phyloP scores from a whole-genome alignment of 2,797 vertebrate species.

The Enteromius anoplus region DNA sequence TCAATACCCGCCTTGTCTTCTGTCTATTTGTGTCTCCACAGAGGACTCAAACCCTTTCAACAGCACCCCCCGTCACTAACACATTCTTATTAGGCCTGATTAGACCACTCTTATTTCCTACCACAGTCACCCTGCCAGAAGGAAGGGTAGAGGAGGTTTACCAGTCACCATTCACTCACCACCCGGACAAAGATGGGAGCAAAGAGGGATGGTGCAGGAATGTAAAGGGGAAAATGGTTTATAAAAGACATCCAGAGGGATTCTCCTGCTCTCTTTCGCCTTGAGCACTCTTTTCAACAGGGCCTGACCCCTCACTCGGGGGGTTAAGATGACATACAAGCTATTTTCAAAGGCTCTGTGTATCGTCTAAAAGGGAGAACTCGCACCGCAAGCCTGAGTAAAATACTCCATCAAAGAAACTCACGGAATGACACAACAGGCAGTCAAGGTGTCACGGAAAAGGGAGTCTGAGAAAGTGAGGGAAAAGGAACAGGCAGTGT shows the following conservation, averaged over 20 bases:
- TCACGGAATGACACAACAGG: slow-evolving; percentile 56
- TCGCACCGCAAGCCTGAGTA: slow-evolving; percentile 54
- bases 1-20: slow-evolving; percentile 61
- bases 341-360: slow-evolving; percentile 63
- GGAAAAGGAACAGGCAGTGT: slow-evolving; percentile 34
- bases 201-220: slow-evolving; percentile 20
- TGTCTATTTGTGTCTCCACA: slow-evolving; percentile 56
- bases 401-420: slow-evolving; percentile 46
- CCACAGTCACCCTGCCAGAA: slow-evolving; percentile 50
- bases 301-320: slow-evolving; percentile 61
- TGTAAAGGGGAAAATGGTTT: slow-evolving; percentile 48
- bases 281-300: slow-evolving; percentile 61
- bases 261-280: slow-evolving; percentile 44
- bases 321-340: slow-evolving; percentile 69
- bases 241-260: slow-evolving; percentile 36
- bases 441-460: slow-evolving; percentile 54
- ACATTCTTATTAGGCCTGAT: slow-evolving; percentile 71
- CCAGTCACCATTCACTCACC: slow-evolving; percentile 52
- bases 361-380: slow-evolving; percentile 62
- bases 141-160: slow-evolving; percentile 50
- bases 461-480: slow-evolving; percentile 50
- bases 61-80: slow-evolving; percentile 64
- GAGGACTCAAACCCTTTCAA: slow-evolving; percentile 52
- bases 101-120: slow-evolving; percentile 73
- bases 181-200: slow-evolving; percentile 16